A percentile compares a stretch with the other conserved stretches of the same genome.
Evolutionary conservation across 64 coral and sea anemone species (phyloP).

Genomic region (Montipora foliosa): DNA sequence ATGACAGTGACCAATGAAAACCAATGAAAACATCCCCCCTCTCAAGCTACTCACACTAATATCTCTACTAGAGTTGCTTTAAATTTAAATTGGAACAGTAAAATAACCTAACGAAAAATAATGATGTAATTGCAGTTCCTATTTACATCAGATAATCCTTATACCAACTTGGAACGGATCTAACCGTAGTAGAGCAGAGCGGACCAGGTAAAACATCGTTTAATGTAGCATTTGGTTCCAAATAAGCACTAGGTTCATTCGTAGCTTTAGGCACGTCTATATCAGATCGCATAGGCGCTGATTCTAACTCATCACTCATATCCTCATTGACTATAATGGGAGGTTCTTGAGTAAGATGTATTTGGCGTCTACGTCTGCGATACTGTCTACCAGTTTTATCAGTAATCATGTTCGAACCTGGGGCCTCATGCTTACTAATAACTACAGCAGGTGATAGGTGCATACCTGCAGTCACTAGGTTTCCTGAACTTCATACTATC

Average conservation of each 20-base stretch:
- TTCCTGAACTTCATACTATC: no score
- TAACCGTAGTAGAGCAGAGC: not conserved
- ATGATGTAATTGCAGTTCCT: not conserved
- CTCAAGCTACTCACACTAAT: not conserved
- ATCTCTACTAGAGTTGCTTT: not conserved
- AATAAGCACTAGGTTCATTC: not conserved
- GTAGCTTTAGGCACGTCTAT: not conserved
- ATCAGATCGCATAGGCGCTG: not conserved
- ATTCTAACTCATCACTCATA: not conserved
- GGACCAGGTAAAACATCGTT: no score
- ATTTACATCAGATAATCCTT: slow-evolving; percentile 23
- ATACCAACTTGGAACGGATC: slow-evolving; percentile 26
- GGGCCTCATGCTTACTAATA: slow-evolving; percentile 20
- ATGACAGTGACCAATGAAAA: not conserved
- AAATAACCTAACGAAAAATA: not conserved
- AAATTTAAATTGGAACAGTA: not conserved
- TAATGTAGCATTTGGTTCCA: not conserved
- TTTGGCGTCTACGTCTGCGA: slow-evolving; percentile 46
- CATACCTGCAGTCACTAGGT: no score
- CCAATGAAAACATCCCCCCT: slow-evolving; percentile 11
- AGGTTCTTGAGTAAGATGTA: slow-evolving; percentile 55
- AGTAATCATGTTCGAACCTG: slow-evolving; percentile 60
- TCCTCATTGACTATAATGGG: slow-evolving; percentile 1
- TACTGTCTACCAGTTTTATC: slow-evolving; percentile 60
- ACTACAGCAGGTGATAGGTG: slow-evolving; percentile 18